Percentiles rank a stretch among this genome's conserved stretches.
phyloP scores from a whole-genome alignment of 2,888 invertebrate species.

The Pseudeuparius sepicola region DNA sequence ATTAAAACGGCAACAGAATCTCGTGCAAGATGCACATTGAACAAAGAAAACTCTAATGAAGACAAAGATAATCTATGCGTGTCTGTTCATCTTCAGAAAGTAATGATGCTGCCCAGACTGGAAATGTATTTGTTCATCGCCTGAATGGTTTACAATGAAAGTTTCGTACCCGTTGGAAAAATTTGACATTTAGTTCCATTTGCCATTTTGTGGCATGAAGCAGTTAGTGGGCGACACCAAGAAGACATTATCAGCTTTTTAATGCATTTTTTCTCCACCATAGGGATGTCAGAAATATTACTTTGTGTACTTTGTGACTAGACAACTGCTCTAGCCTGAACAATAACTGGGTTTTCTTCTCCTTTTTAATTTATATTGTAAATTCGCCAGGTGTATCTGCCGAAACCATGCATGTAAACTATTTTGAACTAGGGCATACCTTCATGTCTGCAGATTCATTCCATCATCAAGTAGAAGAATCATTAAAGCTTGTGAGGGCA shows the following conservation, averaged over 20 bases:
- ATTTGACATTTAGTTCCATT: slow-evolving; percentile 10
- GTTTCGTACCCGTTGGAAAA: slow-evolving; percentile 18
- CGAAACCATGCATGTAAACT: slow-evolving; percentile 6
- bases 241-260: slow-evolving; percentile 20
- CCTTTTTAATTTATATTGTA: slow-evolving; percentile 7
- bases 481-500: slow-evolving; percentile 10
- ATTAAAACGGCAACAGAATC: slow-evolving; percentile 14
- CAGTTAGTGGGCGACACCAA: slow-evolving; percentile 14
- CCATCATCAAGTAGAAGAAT: slow-evolving; percentile 12
- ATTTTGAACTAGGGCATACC: slow-evolving; percentile 13
- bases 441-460: slow-evolving; percentile 10
- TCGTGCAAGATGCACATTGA: slow-evolving; percentile 8
- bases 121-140: too few relatives aligned
- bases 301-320: slow-evolving; percentile 22
- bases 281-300: slow-evolving; percentile 19
- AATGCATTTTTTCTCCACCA: too few relatives aligned
- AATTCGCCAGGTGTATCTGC: slow-evolving; percentile 3
- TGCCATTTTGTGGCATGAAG: slow-evolving; percentile 21
- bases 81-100: slow-evolving; percentile 14
- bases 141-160: slow-evolving; percentile 18
- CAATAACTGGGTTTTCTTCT: slow-evolving; percentile 10
- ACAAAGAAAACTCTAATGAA: slow-evolving; percentile 10
- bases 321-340: slow-evolving; percentile 11
- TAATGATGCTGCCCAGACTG: slow-evolving; percentile 16
- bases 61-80: slow-evolving; percentile 11